These are phyloP conservation scores for Peromyscus attwateri DNA, from an alignment of 2,797 vertebrate species.

Conservation along the genomic window DNA sequence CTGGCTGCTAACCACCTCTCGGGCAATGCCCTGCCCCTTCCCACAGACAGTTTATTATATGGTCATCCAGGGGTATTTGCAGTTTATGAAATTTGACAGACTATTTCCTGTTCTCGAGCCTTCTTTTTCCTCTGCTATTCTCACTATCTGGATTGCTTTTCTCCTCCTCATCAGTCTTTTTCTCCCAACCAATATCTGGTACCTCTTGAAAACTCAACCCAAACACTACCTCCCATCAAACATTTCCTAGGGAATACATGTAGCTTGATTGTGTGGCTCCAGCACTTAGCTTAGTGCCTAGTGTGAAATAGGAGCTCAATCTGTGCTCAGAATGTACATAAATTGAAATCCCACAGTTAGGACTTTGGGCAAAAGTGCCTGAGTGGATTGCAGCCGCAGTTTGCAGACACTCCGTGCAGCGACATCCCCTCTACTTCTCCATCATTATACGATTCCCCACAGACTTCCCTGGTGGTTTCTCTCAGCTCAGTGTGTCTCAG, in stretches of 20 bases:
- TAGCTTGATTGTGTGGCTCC: background rate
- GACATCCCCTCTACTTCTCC: background rate
- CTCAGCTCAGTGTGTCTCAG: background rate
- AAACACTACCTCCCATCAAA: background rate
- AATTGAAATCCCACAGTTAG: background rate
- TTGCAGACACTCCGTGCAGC: background rate
- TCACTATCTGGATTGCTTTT: background rate
- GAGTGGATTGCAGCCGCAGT: background rate
- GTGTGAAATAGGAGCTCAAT: background rate
- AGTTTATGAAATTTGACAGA: constrained; percentile 39
- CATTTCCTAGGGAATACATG: background rate
- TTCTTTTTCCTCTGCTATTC: constrained; percentile 3
- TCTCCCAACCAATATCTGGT: background rate
- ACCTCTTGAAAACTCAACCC: background rate
- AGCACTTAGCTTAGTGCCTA: background rate
- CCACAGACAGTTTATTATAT: background rate
- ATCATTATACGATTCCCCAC: background rate
- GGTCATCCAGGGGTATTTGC: constrained; percentile 10
- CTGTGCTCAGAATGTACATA: background rate
- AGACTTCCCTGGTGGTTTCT: background rate
- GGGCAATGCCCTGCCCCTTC: background rate
- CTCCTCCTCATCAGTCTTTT: background rate
- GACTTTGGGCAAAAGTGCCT: background rate
- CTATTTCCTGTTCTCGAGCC: constrained; percentile 2
- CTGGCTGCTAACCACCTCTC: background rate